phyloP scores from a whole-genome alignment of 2,888 invertebrate species.

The Ceramica pisi region DNA sequence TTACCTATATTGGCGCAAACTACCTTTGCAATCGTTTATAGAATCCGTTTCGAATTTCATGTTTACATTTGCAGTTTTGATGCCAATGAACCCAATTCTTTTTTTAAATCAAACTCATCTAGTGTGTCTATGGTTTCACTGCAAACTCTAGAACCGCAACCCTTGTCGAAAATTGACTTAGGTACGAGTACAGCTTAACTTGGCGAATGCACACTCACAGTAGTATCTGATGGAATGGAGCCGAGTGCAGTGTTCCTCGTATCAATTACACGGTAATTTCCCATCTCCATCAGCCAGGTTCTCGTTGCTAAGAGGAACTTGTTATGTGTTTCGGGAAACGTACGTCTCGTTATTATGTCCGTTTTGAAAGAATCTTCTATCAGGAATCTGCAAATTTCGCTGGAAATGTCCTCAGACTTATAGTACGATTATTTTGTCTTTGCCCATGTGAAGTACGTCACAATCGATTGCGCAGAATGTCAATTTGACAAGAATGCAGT shows the following conservation, averaged over 20 bases:
- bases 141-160: neutral
- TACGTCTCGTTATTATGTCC: neutral
- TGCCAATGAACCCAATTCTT: conserved; percentile 14
- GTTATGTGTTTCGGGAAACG: neutral
- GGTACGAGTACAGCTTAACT: neutral
- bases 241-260: neutral
- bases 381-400: neutral
- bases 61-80: neutral
- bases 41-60: conserved; percentile 17
- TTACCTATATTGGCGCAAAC: conserved; percentile 16
- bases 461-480: too few relatives aligned
- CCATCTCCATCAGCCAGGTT: neutral
- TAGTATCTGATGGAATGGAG: neutral
- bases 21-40: neutral
- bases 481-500: too few relatives aligned
- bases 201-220: neutral
- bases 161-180: conserved; percentile 8
- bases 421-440: too few relatives aligned
- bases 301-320: neutral
- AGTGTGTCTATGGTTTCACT: conserved; percentile 2
- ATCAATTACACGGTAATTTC: conserved; percentile 6
- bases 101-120: neutral
- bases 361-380: neutral
- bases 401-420: neutral
- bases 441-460: too few relatives aligned